phyloP scores from a whole-genome alignment of 2,113 vertebrate species.

The Leptobrachium ailaonicum region DNA sequence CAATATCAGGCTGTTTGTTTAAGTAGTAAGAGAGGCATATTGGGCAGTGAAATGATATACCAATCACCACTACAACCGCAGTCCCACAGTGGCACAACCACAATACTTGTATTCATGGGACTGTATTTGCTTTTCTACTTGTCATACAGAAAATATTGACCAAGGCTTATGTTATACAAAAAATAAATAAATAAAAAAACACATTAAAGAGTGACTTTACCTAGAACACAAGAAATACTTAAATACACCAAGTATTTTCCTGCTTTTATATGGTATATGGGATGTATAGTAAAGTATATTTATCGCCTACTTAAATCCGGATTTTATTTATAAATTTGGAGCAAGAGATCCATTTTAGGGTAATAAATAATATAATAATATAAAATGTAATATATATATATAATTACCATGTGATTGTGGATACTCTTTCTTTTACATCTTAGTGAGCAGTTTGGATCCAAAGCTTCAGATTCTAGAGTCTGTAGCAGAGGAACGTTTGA shows the following conservation, averaged over 20 bases:
- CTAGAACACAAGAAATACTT: constrained; percentile 33
- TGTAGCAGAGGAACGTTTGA: too few relatives aligned
- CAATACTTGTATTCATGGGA: constrained; percentile 74
- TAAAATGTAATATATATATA: too few relatives aligned
- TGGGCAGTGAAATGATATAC: constrained; percentile 74
- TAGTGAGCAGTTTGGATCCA: too few relatives aligned
- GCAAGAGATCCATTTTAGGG: too few relatives aligned
- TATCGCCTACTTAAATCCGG: too few relatives aligned
- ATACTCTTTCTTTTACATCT: too few relatives aligned
- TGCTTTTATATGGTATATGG: too few relatives aligned
- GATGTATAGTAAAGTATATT: too few relatives aligned
- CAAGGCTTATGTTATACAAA: constrained; percentile 18
- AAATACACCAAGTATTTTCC: not conserved
- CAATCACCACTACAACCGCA: constrained; percentile 64
- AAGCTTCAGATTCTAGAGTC: too few relatives aligned
- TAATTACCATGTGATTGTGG: too few relatives aligned
- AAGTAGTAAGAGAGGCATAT: constrained; percentile 59
- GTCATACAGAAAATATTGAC: constrained; percentile 48
- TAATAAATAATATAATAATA: too few relatives aligned
- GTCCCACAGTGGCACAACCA: constrained; percentile 64
- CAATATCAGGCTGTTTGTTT: constrained; percentile 64
- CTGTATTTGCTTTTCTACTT: constrained; percentile 59
- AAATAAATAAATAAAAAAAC: constrained; percentile 31
- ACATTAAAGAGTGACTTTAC: not conserved
- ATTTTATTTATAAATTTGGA: too few relatives aligned